Evolutionary conservation across 1,140 invertebrate genomes (phyloP).

Genomic region (Drosophila tsacasi): DNA sequence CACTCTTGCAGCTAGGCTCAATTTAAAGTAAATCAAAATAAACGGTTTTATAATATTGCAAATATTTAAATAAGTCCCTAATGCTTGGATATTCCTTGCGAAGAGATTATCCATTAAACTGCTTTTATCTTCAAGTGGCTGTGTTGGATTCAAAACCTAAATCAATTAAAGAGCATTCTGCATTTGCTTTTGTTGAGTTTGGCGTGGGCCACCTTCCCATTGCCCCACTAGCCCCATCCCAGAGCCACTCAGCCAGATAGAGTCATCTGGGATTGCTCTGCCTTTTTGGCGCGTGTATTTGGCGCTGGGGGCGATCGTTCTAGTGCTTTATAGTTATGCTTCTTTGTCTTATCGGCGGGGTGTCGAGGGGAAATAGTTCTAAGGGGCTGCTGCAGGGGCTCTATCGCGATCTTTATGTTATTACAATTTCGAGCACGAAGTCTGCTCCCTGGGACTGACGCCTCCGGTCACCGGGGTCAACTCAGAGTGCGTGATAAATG

Average conservation of each 20-base stretch:
- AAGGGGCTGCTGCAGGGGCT: conserved; percentile 6
- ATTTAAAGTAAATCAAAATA: conserved; percentile 27
- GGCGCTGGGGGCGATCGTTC: conserved; percentile 46
- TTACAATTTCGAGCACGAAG: conserved; percentile 37
- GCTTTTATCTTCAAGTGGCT: conserved; percentile 19
- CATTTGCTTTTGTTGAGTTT: neutral
- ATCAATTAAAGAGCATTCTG: conserved; percentile 7
- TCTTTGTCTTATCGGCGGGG: conserved; percentile 58
- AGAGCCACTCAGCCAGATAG: conserved; percentile 18
- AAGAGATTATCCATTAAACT: neutral
- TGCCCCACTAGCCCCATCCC: conserved; percentile 1
- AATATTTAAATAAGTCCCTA: neutral
- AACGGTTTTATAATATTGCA: neutral
- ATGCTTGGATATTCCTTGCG: too few relatives aligned
- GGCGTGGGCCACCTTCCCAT: neutral
- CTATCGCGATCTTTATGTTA: conserved; percentile 59
- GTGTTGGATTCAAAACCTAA: neutral
- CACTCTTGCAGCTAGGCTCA: conserved; percentile 32
- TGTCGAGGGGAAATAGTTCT: conserved; percentile 26
- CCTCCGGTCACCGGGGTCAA: conserved; percentile 73
- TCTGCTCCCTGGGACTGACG: conserved; percentile 18
- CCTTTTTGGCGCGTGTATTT: conserved; percentile 50
- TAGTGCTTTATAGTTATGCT: conserved; percentile 48
- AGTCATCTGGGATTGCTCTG: conserved; percentile 53
- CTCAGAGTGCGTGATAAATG: conserved; percentile 80